Evolutionary conservation across 1,140 invertebrate species (phyloP).

Genomic region (Melanaphis sacchari): DNA sequence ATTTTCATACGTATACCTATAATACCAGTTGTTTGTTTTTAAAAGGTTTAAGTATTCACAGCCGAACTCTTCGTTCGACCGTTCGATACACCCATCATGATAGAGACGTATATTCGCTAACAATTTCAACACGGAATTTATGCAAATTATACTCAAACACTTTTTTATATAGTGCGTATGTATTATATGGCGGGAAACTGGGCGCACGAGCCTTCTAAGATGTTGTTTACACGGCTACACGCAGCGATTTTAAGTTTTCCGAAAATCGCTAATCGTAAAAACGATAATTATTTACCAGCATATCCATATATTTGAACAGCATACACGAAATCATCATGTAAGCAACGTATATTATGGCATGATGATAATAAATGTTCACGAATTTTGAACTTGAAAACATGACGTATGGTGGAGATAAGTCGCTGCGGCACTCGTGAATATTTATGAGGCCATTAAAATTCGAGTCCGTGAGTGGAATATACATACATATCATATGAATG

Average conservation of each 20-base stretch:
- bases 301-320: neutral
- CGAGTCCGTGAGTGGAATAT: neutral
- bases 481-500: neutral
- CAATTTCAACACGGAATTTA: neutral
- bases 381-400: constrained; percentile 25
- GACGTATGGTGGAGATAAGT: neutral
- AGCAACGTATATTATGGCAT: neutral
- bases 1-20: neutral
- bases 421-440: constrained; percentile 4
- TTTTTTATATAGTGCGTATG: neutral
- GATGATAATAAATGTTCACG: neutral
- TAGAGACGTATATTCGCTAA: neutral
- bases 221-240: neutral
- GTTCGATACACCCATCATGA: neutral
- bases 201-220: neutral
- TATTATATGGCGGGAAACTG: neutral
- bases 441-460: constrained; percentile 21
- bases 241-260: neutral
- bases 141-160: neutral
- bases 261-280: neutral
- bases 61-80: neutral
- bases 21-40: neutral
- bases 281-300: neutral
- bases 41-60: neutral
- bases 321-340: neutral